A percentile compares a stretch with the other conserved stretches of the same genome.
phyloP scores from a whole-genome alignment of 2,888 invertebrate species.

The Euphydryas editha region DNA sequence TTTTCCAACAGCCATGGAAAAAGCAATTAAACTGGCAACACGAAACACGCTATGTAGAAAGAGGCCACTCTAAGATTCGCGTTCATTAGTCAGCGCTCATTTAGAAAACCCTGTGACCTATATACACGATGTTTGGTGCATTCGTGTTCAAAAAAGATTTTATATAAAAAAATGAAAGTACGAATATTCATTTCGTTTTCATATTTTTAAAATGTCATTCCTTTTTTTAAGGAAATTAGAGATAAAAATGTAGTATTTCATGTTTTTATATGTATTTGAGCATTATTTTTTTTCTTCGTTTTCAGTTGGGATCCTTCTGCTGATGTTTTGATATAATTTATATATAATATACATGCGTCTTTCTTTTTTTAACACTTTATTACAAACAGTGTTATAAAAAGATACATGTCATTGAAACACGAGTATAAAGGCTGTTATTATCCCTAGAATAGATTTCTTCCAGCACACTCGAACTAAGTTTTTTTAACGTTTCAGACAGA shows the following conservation, averaged over 20 bases:
- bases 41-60: slow-evolving; percentile 43
- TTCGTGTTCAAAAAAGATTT: slow-evolving; percentile 15
- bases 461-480: no score
- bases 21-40: slow-evolving; percentile 43
- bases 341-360: not conserved
- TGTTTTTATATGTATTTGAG: not conserved
- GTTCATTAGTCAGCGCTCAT: slow-evolving; percentile 53
- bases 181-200: slow-evolving; percentile 4
- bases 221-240: not conserved
- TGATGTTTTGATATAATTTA: not conserved
- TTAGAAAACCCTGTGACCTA: slow-evolving; percentile 51
- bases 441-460: no score
- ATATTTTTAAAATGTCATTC: not conserved
- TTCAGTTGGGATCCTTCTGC: not conserved
- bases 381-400: no score
- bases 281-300: not conserved
- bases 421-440: no score
- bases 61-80: slow-evolving; percentile 48
- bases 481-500: no score
- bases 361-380: no score
- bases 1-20: slow-evolving; percentile 29
- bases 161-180: slow-evolving; percentile 9
- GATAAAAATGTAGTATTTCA: not conserved
- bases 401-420: no score
- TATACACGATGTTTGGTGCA: slow-evolving; percentile 41